Base-by-base conservation (phyloP, 1,140 invertebrate genomes). In the Littorina saxatilis region DNA sequence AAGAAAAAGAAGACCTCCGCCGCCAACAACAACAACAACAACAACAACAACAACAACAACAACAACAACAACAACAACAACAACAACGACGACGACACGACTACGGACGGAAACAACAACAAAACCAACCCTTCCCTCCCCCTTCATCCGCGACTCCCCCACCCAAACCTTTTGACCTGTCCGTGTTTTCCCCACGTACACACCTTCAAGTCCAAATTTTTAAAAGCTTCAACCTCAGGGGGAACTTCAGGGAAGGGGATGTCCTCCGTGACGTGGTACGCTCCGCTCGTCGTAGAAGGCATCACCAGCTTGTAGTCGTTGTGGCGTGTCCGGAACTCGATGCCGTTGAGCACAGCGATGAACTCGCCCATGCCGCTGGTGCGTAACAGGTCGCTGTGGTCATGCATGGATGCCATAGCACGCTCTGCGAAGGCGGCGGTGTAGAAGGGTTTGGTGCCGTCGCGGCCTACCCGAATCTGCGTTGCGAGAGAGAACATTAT, bases 301-400 rank as follows among this genome's bases (percentile, higher is more conserved):
- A 87, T 89, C 27, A 39, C 52, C 4, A 89, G 82, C 75, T 85
- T 84, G 80, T 90, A 91, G 82, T 91, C 90, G 76, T 91, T 91
- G 76, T 91, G 89, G 15, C 89, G 81, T 1, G 90, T 91, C 50
- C 89, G 80, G 83, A 91, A 90, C 50, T 90, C 88, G 86, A 2
- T 90, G 0, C 90, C 90, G 82, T 91, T 91, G 17, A 91, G 58
- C 0, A 88, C 87, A 1, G 63, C 87, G 13, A 80, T 83, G 1
- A 90, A 68, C 70, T 90, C 89, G 7, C 70, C 70, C 76, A 90
- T 79, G 15, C 70, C 70, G n/a, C 27, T 4, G 1, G 70, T 73
- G 23, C 43, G 39, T 2, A 50, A 17, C 20, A 37, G 70, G 70
- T 73, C 70, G 23, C 39, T 73, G 70, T 73, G 70, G 43, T 47